Evolutionary conservation across 2,888 invertebrate genomes (phyloP), one percentile per base, ranked within the genome.

Genomic region (Drosophila fungiperda): DNA sequence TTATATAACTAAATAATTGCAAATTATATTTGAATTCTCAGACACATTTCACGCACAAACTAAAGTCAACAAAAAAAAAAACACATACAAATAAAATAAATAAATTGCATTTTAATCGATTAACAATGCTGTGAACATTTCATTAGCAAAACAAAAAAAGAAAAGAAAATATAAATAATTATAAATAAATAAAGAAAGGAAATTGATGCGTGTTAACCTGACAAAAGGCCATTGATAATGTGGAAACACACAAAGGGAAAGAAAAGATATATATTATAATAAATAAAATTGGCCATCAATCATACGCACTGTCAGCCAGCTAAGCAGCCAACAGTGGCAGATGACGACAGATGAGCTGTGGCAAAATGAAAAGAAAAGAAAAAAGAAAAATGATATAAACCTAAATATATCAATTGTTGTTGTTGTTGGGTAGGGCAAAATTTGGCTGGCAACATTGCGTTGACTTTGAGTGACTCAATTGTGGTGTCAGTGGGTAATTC

Each of bases 391-490:
- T 17, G 1, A 40, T 2, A 23, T 15, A 23, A 36, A 59, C 38
- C 63, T 35, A 55, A 64, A 67, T 62, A 54, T 66, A 29, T 1
- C 5, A 29, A 29, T 26, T 26, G 26, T 29, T 71, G 60, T 54
- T 59, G 29, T 48, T 48, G 12, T 8, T 3, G 5, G 12, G 33
- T 42, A 59, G 73, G 66, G 72, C 68, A 81, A 81, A 81, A 72
- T 78, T 76, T 33, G 66, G 58, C 59, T 48, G 78, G 73, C 78
- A 73, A 75, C 78, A 73, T 64, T 80, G 55, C 73, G 80, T 75
- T 83, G 76, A 82, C 80, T 76, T 82, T 78, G 76, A 83, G 83
- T 86, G 80, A 78, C 78, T 88, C 83, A 86, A 83, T 88, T 86
- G 78, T 26, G 78, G 59, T 78, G 80, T 81, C 83, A 72, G 36